These are phyloP conservation scores for Ladona fulva DNA, from an alignment of 1,140 invertebrate species.

Conservation along the genomic window DNA sequence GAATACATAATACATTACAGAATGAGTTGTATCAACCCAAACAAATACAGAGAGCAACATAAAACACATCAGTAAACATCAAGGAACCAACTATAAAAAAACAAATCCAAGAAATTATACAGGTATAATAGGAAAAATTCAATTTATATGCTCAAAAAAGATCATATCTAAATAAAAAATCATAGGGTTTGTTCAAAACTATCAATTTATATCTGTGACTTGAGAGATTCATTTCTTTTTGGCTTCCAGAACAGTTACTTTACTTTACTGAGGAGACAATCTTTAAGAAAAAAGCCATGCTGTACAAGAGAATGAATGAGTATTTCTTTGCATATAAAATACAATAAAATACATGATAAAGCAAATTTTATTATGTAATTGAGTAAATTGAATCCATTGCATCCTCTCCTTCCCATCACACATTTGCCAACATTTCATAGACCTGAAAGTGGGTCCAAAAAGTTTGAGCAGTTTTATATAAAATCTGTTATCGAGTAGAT, in stretches of 20 bases:
- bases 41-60: slow-evolving; percentile 1
- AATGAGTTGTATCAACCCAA: neutral
- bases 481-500: neutral
- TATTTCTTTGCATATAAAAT: slow-evolving; percentile 1
- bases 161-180: too few species aligned
- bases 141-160: neutral
- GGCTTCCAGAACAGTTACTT: neutral
- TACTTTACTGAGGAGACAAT: neutral
- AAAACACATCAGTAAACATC: neutral
- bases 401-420: neutral
- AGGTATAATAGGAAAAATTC: neutral
- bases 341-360: neutral
- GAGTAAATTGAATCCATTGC: too few species aligned
- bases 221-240: neutral
- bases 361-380: neutral
- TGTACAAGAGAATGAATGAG: neutral
- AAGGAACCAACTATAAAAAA: neutral
- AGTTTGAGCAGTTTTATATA: neutral
- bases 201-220: neutral
- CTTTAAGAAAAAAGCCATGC: neutral
- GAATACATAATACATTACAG: neutral
- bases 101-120: neutral
- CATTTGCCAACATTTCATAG: neutral
- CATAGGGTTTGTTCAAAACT: too few species aligned
- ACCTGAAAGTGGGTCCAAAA: neutral